Conservation (phyloP, 1,140 invertebrate genomes). For the Macrostomum lignano region DNA sequence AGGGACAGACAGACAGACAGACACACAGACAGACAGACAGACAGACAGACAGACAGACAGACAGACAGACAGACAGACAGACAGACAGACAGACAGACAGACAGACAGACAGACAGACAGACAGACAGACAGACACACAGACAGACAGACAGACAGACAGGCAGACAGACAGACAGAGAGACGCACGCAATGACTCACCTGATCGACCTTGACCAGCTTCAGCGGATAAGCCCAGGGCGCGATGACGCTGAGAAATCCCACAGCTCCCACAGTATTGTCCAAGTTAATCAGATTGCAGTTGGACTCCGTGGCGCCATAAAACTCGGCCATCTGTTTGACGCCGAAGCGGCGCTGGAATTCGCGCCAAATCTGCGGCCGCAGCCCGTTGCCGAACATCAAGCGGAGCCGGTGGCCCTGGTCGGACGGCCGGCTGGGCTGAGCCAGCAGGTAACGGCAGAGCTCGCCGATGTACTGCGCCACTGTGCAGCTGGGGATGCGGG, state of each 20-base stretch:
- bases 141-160: no score
- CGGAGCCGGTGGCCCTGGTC: constrained; percentile 57
- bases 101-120: no score
- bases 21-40: no score
- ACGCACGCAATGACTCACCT: no score
- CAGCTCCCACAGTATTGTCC: constrained; percentile 41
- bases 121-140: no score
- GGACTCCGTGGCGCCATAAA: constrained; percentile 89
- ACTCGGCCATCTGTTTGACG: constrained; percentile 54
- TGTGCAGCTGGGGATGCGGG: constrained; percentile 29
- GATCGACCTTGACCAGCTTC: constrained; percentile 53
- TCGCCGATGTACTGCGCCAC: constrained; percentile 86
- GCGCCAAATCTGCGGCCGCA: constrained; percentile 74
- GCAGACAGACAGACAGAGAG: no score
- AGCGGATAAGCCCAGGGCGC: constrained; percentile 29
- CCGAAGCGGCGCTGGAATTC: constrained; percentile 58
- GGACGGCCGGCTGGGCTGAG: constrained; percentile 42
- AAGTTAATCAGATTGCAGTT: constrained; percentile 48
- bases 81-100: no score
- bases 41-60: no score
- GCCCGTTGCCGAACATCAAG: constrained; percentile 72
- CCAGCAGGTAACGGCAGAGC: constrained; percentile 79
- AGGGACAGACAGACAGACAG: no score
- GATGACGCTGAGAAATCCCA: constrained; percentile 53
- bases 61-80: no score